Conservation (phyloP, 2,113 vertebrate genomes). For the Nestor notabilis region DNA sequence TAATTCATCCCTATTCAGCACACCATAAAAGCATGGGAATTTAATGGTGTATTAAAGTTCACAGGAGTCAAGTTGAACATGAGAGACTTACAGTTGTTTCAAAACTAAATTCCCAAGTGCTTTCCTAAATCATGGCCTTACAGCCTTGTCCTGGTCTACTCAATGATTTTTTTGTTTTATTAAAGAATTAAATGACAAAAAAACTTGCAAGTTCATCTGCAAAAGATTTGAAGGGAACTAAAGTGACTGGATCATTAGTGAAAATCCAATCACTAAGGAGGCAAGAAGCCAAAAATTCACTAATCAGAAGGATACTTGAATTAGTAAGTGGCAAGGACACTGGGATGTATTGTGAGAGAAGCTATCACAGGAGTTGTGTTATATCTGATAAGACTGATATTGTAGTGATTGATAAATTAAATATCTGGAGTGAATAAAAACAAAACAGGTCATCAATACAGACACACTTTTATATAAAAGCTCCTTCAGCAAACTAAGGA, state of each 20-base stretch:
- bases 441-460: background rate
- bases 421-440: constrained; percentile 3
- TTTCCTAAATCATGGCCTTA: background rate
- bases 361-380: background rate
- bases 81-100: background rate
- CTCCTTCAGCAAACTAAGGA: constrained; percentile 38
- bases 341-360: background rate
- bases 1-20: background rate
- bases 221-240: background rate
- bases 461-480: constrained; percentile 25
- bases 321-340: background rate
- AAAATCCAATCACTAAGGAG: constrained; percentile 14
- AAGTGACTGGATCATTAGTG: background rate
- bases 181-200: background rate
- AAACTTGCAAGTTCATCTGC: background rate
- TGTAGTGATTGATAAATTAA: background rate
- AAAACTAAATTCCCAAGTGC: background rate
- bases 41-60: background rate
- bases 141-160: background rate
- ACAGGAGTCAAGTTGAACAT: background rate
- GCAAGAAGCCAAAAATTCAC: constrained; percentile 25
- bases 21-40: background rate
- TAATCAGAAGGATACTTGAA: constrained; percentile 17
- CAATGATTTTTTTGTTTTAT: background rate
- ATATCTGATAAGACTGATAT: background rate